These are phyloP conservation scores for Xenus cinereus DNA, from an alignment of 2,113 vertebrate species.

Conservation along the genomic window DNA sequence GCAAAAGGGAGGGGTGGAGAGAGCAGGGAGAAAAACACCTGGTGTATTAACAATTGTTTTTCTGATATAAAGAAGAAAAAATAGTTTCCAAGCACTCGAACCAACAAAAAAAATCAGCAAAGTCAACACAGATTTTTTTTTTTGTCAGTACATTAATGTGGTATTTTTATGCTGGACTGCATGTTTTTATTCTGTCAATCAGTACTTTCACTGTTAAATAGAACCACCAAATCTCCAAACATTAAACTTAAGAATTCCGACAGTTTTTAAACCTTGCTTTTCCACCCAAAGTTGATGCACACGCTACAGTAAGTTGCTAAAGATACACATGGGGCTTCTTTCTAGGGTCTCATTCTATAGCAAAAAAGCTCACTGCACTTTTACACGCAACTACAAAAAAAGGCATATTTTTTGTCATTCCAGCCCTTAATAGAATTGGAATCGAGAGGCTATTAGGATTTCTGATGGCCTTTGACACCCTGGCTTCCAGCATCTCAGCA, in stretches of 20 bases:
- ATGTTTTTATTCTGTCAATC: background rate
- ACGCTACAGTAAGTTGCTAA: background rate
- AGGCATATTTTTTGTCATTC: background rate
- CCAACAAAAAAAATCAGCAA: background rate
- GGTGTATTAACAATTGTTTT: background rate
- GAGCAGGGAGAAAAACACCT: conserved; percentile 39
- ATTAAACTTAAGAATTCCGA: background rate
- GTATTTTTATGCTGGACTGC: background rate
- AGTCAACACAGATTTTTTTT: background rate
- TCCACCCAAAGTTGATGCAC: background rate
- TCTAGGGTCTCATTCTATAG: background rate
- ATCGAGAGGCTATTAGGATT: conserved; percentile 4
- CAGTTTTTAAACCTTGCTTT: conserved; percentile 13
- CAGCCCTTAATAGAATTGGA: background rate
- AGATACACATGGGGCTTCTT: background rate
- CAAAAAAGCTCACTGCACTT: background rate
- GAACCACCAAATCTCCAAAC: background rate
- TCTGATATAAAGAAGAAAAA: background rate
- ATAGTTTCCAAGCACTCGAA: background rate
- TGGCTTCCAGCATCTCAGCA: conserved; percentile 1
- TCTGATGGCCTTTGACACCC: conserved; percentile 46
- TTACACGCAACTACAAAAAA: background rate
- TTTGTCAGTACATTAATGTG: background rate
- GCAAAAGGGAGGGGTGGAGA: background rate
- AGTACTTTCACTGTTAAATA: background rate